phyloP scores from a whole-genome alignment of 1,140 invertebrate species.

The Pseudomyrmex cubaensis region DNA sequence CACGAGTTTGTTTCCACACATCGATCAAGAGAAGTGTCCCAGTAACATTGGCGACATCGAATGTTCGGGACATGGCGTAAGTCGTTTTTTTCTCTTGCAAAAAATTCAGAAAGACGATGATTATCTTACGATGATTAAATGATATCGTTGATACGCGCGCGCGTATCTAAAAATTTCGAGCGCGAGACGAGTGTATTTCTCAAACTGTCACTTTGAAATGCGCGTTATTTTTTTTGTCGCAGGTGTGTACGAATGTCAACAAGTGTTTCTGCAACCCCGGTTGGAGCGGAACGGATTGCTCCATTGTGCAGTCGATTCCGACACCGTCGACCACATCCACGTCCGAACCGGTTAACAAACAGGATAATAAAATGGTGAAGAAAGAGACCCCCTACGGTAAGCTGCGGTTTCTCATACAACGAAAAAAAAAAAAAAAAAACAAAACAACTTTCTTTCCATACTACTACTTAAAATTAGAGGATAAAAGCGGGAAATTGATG shows the following conservation, averaged over 20 bases:
- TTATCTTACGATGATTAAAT: not conserved
- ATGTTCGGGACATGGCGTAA: conserved; percentile 97
- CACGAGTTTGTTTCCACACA: conserved; percentile 91
- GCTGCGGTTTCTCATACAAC: conserved; percentile 70
- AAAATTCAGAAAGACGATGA: no score
- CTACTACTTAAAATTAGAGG: conserved; percentile 18
- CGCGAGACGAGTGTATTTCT: not conserved
- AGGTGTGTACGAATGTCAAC: conserved; percentile 97
- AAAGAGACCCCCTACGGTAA: conserved; percentile 96
- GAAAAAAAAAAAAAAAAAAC: no score
- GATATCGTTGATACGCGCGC: not conserved
- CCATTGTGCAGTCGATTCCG: conserved; percentile 89
- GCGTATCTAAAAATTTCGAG: no score
- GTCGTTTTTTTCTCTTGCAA: conserved; percentile 69
- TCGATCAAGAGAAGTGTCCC: conserved; percentile 94
- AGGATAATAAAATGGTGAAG: conserved; percentile 91
- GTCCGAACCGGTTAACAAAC: conserved; percentile 83
- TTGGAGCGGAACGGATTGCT: conserved; percentile 96
- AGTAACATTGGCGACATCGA: conserved; percentile 94
- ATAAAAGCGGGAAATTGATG: conserved; percentile 52
- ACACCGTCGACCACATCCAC: conserved; percentile 84
- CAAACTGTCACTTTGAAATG: not conserved
- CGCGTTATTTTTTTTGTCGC: not conserved
- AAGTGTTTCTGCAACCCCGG: conserved; percentile 96
- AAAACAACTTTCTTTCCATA: not conserved